A percentile compares a stretch with the other conserved stretches of the same genome.
Evolutionary conservation across 2,888 invertebrate genomes (phyloP).

Genomic region (Rhabditoides inermis): DNA sequence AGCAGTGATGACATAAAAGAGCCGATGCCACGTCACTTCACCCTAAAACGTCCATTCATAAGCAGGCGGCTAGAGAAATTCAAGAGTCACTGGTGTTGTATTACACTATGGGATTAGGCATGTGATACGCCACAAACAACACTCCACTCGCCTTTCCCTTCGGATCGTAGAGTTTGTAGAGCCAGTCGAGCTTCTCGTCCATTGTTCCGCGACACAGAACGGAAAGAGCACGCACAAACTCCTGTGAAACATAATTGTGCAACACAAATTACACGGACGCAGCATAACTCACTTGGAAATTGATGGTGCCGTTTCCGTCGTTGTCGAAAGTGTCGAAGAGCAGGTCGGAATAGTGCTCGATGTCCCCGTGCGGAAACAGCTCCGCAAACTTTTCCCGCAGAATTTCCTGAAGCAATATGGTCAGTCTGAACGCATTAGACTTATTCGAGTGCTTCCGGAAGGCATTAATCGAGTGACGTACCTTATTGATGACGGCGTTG

Average conservation of each 20-base stretch:
- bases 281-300: conserved; percentile 32
- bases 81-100: too few species aligned
- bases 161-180: conserved; percentile 46
- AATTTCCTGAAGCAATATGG: conserved; percentile 23
- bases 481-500: conserved; percentile 42
- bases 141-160: conserved; percentile 12
- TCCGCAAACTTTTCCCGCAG: conserved; percentile 42
- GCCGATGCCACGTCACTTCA: conserved; percentile 40
- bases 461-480: conserved; percentile 6
- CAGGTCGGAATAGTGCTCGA: conserved; percentile 43
- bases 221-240: conserved; percentile 42
- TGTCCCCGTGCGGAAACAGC: conserved; percentile 44
- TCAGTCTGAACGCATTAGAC: neutral
- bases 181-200: conserved; percentile 45
- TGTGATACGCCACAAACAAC: neutral
- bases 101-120: too few species aligned
- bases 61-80: too few species aligned
- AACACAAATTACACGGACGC: neutral
- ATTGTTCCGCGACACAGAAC: conserved; percentile 40
- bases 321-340: conserved; percentile 46
- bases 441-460: neutral
- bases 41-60: too few species aligned
- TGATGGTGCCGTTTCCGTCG: conserved; percentile 43
- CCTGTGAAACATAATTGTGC: conserved; percentile 14
- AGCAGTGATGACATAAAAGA: conserved; percentile 43